Conservation (phyloP, 2,888 invertebrate genomes). For the Apocheima hispidaria region DNA sequence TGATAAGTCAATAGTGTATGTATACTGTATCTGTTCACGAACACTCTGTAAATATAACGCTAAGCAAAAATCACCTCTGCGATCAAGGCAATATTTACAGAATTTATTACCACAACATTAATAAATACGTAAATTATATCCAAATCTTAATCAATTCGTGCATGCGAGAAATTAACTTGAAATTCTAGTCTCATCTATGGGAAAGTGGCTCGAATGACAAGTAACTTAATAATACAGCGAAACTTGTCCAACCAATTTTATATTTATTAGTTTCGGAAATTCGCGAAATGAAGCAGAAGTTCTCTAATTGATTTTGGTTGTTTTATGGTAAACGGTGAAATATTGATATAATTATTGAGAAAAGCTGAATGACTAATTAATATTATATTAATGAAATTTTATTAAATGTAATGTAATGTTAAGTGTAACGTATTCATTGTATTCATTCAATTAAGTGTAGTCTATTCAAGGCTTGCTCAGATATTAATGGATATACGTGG, state of each 20-base stretch:
- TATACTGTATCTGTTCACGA: no score
- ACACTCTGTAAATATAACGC: no score
- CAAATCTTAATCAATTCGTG: conserved; percentile 28
- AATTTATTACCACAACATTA: conserved; percentile 16
- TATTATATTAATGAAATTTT: conserved; percentile 4
- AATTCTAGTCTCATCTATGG: conserved; percentile 13
- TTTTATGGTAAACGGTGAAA: conserved; percentile 20
- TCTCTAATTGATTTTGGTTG: conserved; percentile 34
- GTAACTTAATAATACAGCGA: conserved; percentile 12
- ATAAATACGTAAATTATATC: conserved; percentile 24
- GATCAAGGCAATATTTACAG: conserved; percentile 16
- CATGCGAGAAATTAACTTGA: conserved; percentile 15
- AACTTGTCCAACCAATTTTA: conserved; percentile 34
- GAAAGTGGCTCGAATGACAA: conserved; percentile 29
- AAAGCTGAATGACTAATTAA: conserved; percentile 1
- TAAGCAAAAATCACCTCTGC: conserved; percentile 5
- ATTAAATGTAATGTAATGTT: neutral
- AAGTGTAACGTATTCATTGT: no score
- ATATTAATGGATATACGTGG: no score
- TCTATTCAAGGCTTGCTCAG: no score
- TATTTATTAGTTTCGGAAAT: conserved; percentile 44
- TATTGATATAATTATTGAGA: conserved; percentile 3
- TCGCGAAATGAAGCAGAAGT: conserved; percentile 24
- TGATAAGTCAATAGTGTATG: no score
- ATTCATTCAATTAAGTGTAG: no score